Base-by-base conservation (phyloP, 1,140 invertebrate genomes). In the Drosophila ohnishii region DNA sequence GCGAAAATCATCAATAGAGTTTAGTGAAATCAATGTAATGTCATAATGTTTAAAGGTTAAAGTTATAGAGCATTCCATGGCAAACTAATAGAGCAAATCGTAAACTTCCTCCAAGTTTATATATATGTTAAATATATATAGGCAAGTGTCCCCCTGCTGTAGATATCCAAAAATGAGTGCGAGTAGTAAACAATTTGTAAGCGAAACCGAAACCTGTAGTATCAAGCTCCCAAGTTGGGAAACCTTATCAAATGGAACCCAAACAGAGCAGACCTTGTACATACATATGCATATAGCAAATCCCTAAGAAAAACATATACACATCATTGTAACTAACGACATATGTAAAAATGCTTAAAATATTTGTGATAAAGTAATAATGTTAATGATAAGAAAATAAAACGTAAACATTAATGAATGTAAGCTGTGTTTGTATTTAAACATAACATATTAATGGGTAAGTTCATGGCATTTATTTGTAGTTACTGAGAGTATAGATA, bases 291-390 rank as follows among this genome's bases (percentile, higher is more conserved):
- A 75, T 67, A 67, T 55, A 50, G 40, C 28, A 39, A 67, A 69
- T 2, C 39, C 45, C 47, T 42, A 25, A 51, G 16, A 30, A 39
- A 40, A 48, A 72, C 13, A 67, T 71, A 86, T 73, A 81, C 75
- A 88, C 80, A 83, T 75, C 75, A 88, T 88, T 88, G 84, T 88
- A 88, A 84, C 77, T 88, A 83, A 88, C 80, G 88, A 71, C 67
- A 71, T 71, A 88, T 88, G 84, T 88, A 88, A 88, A 88, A 88
- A 88, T 88, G 84, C 84, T 88, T 88, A 88, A 88, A 88, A 88
- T 88, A 88, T 88, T 88, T 88, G 84, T 88, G 84, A 88, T 88
- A 88, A 88, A 88, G 84, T 88, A 87, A 88, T 88, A 87, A 78
- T 88, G 80, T 87, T 88, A 87, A 80, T 83, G 28, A 73, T 88